Percentiles rank a stretch among this genome's conserved stretches.
phyloP scores from a whole-genome alignment of 2,797 vertebrate species.

The Eidolon dupreanum region DNA sequence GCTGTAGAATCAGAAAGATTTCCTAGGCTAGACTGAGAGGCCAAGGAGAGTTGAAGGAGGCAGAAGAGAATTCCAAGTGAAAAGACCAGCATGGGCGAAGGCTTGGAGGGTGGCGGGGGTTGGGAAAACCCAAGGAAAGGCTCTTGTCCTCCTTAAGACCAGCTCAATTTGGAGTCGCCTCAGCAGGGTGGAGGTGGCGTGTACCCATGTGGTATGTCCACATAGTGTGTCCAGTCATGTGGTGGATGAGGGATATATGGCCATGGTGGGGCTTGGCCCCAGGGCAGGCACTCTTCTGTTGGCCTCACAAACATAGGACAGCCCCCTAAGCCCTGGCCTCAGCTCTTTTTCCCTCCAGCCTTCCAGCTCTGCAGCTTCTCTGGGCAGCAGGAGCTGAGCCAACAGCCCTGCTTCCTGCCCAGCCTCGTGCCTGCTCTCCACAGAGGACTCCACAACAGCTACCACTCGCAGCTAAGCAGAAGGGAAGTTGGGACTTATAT shows the following conservation, averaged over 20 bases:
- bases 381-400: not conserved
- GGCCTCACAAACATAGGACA: too few species aligned
- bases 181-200: not conserved
- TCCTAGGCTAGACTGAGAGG: not conserved
- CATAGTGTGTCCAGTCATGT: rapidly evolving
- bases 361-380: not conserved
- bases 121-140: not conserved
- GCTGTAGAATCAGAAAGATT: not conserved
- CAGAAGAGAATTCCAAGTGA: not conserved
- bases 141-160: not conserved
- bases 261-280: not conserved
- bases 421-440: not conserved
- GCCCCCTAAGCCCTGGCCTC: not conserved
- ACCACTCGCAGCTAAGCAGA: not conserved
- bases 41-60: not conserved
- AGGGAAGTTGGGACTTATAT: slow-evolving; percentile 71
- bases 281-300: rapidly evolving
- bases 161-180: too few species aligned
- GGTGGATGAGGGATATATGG: not conserved
- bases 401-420: slow-evolving; percentile 39
- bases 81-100: not conserved
- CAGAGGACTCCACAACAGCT: not conserved
- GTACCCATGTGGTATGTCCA: not conserved
- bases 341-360: not conserved
- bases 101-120: not conserved